Percentiles rank a stretch among this genome's conserved stretches.
Conservation (phyloP, 2,888 invertebrate species). For the Pheosia gnoma region DNA sequence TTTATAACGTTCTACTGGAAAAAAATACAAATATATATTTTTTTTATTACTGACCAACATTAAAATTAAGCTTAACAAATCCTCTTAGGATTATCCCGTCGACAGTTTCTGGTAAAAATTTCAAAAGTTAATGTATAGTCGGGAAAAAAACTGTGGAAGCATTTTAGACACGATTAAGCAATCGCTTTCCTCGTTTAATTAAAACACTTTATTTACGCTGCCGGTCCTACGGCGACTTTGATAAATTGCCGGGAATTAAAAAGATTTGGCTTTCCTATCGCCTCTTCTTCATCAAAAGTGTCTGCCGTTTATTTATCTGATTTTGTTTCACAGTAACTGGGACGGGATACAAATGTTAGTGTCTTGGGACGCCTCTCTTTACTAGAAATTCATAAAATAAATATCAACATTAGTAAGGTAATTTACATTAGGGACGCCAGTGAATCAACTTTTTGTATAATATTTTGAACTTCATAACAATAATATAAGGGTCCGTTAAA, state of each 20-base stretch:
- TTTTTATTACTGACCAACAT: neutral
- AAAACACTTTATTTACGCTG: slow-evolving; percentile 62
- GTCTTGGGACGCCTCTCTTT: neutral
- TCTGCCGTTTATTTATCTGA: neutral
- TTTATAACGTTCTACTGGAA: too few species aligned
- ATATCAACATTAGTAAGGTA: too few species aligned
- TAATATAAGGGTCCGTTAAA: too few species aligned
- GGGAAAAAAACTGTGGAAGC: slow-evolving; percentile 27
- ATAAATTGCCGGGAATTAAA: slow-evolving; percentile 8
- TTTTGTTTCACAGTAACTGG: neutral
- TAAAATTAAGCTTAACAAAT: slow-evolving; percentile 8
- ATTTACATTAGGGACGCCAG: too few species aligned
- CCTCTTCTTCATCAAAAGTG: neutral
- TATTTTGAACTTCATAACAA: too few species aligned
- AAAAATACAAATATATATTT: neutral
- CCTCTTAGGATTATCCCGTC: slow-evolving; percentile 5
- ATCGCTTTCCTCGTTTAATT: slow-evolving; percentile 63
- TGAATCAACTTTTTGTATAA: too few species aligned
- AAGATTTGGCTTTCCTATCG: slow-evolving; percentile 6
- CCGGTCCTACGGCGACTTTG: slow-evolving; percentile 15
- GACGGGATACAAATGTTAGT: neutral
- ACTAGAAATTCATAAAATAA: neutral
- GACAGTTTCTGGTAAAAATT: slow-evolving; percentile 8
- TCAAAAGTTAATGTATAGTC: slow-evolving; percentile 23
- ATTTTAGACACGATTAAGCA: slow-evolving; percentile 56